Evolutionary conservation across 2,888 invertebrate species (phyloP), one percentile per base, ranked within the genome.

Genomic region (Cylindroiulus punctatus): DNA sequence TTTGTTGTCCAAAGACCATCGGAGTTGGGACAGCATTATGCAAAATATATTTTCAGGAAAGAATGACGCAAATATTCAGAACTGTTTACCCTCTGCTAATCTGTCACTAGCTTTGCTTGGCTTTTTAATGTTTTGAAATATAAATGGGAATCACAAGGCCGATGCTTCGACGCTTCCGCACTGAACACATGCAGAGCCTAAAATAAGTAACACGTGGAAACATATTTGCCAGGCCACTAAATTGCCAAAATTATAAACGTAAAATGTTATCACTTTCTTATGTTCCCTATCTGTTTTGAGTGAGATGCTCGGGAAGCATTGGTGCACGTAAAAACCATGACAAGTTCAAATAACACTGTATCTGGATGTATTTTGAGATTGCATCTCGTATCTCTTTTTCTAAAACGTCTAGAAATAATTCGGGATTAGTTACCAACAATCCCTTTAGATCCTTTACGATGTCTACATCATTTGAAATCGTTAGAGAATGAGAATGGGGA

Each of bases 181-280:
- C 8, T n/a, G 57, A 5, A 52, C 52, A n/a, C n/a, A 52, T 52
- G 52, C 8, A 8, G 57, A 8, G 57, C 8, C 57, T 65, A 65
- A 65, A 65, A 65, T 65, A 65, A 65, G 57, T 65, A 65, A 65
- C 26, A 65, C 57, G 57, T 65, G 57, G 57, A 65, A 65, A 22
- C 57, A 26, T 65, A 22, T 65, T 65, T 65, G 57, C 57, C 22
- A 22, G 22, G 57, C 22, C 7, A 65, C n/a, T 22, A 22, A 65
- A 65, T 65, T 65, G 22, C 57, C 57, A 65, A 65, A 65, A 65
- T 22, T 65, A n/a, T 52, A 52, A 52, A 52, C 19, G 8, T 26
- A 65, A 4, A 65, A 65, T 65, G n/a, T 65, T 22, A 65, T 65
- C 57, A 65, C 57, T 22, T 22, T 65, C 57, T 65, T 65, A 22